These are phyloP conservation scores for Scaptomyza flava DNA, from an alignment of 2,888 invertebrate species.

Conservation along the genomic window DNA sequence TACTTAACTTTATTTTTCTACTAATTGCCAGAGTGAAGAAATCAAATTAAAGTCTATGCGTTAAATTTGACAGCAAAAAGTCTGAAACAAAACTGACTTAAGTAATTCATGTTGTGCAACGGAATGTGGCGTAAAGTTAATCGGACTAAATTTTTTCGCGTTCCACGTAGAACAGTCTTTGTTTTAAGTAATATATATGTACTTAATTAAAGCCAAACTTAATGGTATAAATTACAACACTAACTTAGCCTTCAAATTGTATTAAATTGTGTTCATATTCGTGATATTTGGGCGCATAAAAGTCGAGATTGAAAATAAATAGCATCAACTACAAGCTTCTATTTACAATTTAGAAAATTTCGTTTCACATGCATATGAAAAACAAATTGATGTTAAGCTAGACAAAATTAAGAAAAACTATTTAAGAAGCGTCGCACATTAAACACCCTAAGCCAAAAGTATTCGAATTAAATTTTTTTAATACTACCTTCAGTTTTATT, in stretches of 20 bases:
- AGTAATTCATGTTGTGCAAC: slow-evolving; percentile 25
- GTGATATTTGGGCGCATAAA: neutral
- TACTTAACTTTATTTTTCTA: neutral
- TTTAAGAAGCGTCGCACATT: neutral
- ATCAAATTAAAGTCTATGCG: slow-evolving; percentile 26
- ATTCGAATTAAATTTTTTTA: neutral
- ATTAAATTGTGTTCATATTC: neutral
- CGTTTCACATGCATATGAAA: neutral
- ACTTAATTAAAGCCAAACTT: no score
- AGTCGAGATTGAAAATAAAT: neutral
- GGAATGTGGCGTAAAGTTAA: slow-evolving; percentile 11
- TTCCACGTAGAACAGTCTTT: no score
- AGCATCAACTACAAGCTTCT: slow-evolving; percentile 1
- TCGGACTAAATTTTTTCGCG: slow-evolving; percentile 15
- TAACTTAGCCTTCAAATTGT: neutral
- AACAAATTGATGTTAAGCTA: neutral
- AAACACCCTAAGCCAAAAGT: neutral
- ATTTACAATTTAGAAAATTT: neutral
- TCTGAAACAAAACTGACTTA: slow-evolving; percentile 10
- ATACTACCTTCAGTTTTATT: no score
- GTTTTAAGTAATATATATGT: no score
- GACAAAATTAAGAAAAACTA: no score
- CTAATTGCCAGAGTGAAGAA: slow-evolving; percentile 21
- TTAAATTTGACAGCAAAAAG: slow-evolving; percentile 26
- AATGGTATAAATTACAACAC: no score